These are phyloP conservation scores for Oxyura jamaicensis DNA, from an alignment of 2,113 vertebrate genomes.

Conservation along the genomic window DNA sequence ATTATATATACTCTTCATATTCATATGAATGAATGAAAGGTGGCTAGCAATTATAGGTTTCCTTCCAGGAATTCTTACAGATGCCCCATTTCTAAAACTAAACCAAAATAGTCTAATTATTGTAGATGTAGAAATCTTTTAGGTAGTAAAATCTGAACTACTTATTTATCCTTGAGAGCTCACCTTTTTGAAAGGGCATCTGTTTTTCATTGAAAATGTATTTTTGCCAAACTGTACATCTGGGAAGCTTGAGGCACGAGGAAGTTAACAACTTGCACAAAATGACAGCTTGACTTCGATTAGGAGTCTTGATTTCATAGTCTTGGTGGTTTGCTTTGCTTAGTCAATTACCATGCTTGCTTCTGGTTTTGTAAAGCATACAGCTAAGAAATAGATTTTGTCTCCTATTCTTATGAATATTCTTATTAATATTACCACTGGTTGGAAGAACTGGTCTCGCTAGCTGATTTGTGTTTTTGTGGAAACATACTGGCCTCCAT, in stretches of 20 bases:
- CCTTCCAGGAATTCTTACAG: neutral
- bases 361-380: conserved; percentile 51
- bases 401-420: conserved; percentile 43
- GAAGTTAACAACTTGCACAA: neutral
- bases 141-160: conserved; percentile 61
- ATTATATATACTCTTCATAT: neutral
- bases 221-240: conserved; percentile 72
- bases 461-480: neutral
- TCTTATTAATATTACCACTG: neutral
- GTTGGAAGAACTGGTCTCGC: neutral
- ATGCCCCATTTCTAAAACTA: conserved; percentile 29
- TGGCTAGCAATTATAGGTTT: neutral
- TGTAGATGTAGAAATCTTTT: conserved; percentile 30
- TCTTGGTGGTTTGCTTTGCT: conserved; percentile 33
- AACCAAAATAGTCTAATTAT: conserved; percentile 45
- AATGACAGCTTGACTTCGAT: conserved; percentile 40
- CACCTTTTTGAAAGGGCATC: conserved; percentile 59
- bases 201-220: conserved; percentile 68
- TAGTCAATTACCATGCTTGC: conserved; percentile 46
- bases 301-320: conserved; percentile 44
- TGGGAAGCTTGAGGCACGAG: conserved; percentile 70
- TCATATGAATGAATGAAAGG: neutral
- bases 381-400: conserved; percentile 59
- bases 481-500: neutral
- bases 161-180: conserved; percentile 72